These are phyloP conservation scores for Spilarctia lutea DNA, from an alignment of 2,888 invertebrate species.

Conservation along the genomic window DNA sequence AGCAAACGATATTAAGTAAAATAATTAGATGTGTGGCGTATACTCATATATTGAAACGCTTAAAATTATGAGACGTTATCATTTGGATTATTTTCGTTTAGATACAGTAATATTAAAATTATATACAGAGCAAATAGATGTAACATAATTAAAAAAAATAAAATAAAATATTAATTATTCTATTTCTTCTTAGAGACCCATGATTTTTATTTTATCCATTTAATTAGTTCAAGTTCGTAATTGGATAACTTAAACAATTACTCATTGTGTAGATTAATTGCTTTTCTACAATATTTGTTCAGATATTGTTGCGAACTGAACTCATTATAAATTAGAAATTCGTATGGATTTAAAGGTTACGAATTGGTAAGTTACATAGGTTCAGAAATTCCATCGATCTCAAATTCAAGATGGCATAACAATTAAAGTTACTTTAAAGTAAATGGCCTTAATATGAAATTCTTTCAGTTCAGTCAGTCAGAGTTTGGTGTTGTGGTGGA, in stretches of 20 bases:
- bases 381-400: background rate
- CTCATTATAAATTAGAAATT: slow-evolving; percentile 1
- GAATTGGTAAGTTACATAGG: background rate
- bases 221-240: background rate
- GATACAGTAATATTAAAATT: too few species aligned
- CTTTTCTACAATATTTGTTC: background rate
- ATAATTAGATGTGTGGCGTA: too few species aligned
- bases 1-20: too few species aligned
- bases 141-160: too few species aligned
- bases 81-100: background rate
- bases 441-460: background rate
- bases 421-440: background rate
- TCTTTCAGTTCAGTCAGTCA: background rate
- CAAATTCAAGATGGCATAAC: background rate
- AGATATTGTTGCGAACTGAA: background rate
- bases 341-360: background rate
- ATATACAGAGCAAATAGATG: too few species aligned
- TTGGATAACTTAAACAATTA: background rate
- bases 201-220: background rate
- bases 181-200: too few species aligned
- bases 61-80: background rate
- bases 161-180: too few species aligned
- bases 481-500: too few species aligned
- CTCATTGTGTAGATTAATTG: background rate
- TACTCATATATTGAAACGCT: background rate